A percentile compares a stretch with the other conserved stretches of the same genome.
These are phyloP conservation scores for Heliocidaris tuberculata DNA, from an alignment of 35 echinoderm and acorn worm genomes.

Conservation along the genomic window DNA sequence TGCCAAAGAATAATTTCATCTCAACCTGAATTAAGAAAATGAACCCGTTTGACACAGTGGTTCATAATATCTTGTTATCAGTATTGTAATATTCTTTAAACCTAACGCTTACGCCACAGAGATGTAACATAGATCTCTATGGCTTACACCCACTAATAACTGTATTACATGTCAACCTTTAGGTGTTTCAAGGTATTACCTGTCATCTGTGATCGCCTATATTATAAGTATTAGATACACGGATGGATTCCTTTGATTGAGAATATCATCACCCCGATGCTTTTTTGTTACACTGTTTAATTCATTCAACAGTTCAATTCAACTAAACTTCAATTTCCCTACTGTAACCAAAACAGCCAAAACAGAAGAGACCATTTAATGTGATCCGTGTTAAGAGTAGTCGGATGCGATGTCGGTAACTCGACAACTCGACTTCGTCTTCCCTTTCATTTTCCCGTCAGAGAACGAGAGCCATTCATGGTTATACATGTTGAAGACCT, in stretches of 20 bases:
- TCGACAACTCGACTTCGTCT: constrained; percentile 1
- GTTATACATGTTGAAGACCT: background rate
- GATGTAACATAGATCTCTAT: background rate
- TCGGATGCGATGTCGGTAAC: constrained; percentile 8
- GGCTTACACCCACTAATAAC: no score
- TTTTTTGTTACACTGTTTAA: background rate
- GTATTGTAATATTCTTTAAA: no score
- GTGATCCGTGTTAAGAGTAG: background rate
- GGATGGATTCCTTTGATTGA: background rate
- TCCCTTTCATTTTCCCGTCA: background rate
- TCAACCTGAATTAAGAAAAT: no score
- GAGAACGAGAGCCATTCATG: background rate
- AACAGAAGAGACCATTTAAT: background rate
- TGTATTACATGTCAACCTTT: background rate
- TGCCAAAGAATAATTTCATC: no score
- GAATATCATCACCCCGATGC: background rate
- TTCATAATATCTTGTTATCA: no score
- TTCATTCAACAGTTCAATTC: background rate
- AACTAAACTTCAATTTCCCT: background rate
- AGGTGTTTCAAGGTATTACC: background rate
- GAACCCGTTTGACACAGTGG: no score
- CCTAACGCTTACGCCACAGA: no score
- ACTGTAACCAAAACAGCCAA: background rate
- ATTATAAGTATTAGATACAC: background rate
- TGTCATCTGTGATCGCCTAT: background rate